phyloP scores from a whole-genome alignment of 2,888 invertebrate genomes.

The Nasonovia ribisnigri region DNA sequence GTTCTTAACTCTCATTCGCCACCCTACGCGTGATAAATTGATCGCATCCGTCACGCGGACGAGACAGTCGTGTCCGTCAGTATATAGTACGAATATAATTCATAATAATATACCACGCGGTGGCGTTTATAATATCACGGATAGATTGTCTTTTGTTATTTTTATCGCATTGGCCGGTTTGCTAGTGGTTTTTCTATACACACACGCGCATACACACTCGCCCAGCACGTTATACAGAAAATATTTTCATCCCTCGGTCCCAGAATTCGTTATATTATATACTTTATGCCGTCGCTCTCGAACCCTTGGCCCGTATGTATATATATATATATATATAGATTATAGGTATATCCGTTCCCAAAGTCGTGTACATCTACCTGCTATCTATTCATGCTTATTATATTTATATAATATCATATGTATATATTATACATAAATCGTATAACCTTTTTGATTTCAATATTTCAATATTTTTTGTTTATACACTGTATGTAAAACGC shows the following conservation, averaged over 20 bases:
- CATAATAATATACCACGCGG: neutral
- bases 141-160: slow-evolving; percentile 22
- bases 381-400: neutral
- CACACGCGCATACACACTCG: neutral
- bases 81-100: neutral
- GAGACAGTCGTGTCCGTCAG: neutral
- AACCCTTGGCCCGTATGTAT: neutral
- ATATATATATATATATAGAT: neutral
- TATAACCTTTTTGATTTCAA: neutral
- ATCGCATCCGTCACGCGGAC: neutral
- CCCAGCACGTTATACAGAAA: neutral
- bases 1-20: neutral
- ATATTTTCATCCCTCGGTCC: neutral
- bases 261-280: neutral
- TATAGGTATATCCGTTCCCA: neutral
- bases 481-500: neutral
- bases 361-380: neutral
- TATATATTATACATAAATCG: neutral
- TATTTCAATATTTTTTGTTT: neutral
- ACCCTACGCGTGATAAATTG: neutral
- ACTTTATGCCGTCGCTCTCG: neutral
- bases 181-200: neutral
- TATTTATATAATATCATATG: neutral
- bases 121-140: neutral
- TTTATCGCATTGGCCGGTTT: neutral